These are phyloP conservation scores for Lordiphosa clarofinis DNA, from an alignment of 1,140 invertebrate species.

Conservation along the genomic window DNA sequence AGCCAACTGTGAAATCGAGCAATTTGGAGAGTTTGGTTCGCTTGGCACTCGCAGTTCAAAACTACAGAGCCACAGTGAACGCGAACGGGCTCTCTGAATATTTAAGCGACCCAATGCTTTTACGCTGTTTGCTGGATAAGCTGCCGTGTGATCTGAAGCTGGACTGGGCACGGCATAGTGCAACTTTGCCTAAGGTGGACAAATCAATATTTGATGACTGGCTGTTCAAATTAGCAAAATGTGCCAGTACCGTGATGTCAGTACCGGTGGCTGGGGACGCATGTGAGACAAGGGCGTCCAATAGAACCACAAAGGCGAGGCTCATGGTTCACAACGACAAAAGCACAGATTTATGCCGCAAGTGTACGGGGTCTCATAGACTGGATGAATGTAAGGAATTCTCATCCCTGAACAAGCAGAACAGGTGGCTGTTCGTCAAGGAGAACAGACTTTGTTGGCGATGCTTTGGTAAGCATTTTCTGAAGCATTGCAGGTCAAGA, in stretches of 20 bases:
- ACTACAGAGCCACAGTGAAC: background rate
- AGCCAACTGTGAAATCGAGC: background rate
- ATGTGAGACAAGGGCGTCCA: background rate
- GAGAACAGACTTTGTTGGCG: background rate
- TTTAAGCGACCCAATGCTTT: background rate
- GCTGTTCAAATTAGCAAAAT: background rate
- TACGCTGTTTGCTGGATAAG: background rate
- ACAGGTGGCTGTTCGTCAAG: background rate
- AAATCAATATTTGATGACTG: background rate
- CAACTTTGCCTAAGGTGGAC: background rate
- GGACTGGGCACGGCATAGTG: background rate
- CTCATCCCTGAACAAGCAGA: background rate
- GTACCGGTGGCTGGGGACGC: background rate
- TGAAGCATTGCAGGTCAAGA: background rate
- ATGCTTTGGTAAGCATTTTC: slow-evolving; percentile 1
- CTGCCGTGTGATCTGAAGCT: background rate
- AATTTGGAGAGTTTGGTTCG: background rate
- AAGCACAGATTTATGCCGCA: background rate
- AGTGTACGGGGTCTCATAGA: background rate
- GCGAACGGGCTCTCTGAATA: background rate
- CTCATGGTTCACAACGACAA: background rate
- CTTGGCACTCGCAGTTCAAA: background rate
- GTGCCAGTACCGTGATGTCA: background rate
- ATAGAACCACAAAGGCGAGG: background rate
- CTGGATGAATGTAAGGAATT: slow-evolving; percentile 4